Conservation (phyloP, 2,797 vertebrate species). For the Chaetodon trifasciatus region DNA sequence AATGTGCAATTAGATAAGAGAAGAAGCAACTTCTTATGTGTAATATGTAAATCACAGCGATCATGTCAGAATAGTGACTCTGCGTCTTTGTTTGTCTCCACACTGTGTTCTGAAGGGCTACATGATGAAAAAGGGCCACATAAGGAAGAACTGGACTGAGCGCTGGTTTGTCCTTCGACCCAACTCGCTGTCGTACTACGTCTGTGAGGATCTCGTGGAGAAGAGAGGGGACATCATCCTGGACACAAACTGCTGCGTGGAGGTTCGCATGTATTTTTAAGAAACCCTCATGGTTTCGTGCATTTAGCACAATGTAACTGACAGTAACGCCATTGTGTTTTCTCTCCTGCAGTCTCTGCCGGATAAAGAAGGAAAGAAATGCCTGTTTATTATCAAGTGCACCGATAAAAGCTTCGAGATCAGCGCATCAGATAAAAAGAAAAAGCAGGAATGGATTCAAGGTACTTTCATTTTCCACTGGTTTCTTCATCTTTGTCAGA, state of each 20-base stretch:
- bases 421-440: conserved; percentile 96
- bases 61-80: not conserved
- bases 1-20: not conserved
- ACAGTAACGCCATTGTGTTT: not conserved
- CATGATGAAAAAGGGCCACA: conserved; percentile 97
- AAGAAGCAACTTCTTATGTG: no score
- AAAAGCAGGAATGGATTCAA: conserved; percentile 98
- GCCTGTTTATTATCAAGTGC: conserved; percentile 94
- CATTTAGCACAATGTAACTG: not conserved
- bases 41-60: no score
- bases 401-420: conserved; percentile 94
- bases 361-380: conserved; percentile 96
- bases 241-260: conserved; percentile 92
- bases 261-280: conserved; percentile 84
- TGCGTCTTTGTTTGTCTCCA: not conserved
- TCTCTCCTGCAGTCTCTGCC: conserved; percentile 88
- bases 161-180: conserved; percentile 96
- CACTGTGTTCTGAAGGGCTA: conserved; percentile 88
- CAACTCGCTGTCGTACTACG: conserved; percentile 91
- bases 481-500: not conserved
- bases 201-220: conserved; percentile 92
- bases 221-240: conserved; percentile 92
- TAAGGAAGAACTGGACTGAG: conserved; percentile 97
- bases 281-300: not conserved
- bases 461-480: conserved; percentile 77